Base-by-base conservation (phyloP, 2,888 invertebrate genomes). In the Antheraea yamamai region DNA sequence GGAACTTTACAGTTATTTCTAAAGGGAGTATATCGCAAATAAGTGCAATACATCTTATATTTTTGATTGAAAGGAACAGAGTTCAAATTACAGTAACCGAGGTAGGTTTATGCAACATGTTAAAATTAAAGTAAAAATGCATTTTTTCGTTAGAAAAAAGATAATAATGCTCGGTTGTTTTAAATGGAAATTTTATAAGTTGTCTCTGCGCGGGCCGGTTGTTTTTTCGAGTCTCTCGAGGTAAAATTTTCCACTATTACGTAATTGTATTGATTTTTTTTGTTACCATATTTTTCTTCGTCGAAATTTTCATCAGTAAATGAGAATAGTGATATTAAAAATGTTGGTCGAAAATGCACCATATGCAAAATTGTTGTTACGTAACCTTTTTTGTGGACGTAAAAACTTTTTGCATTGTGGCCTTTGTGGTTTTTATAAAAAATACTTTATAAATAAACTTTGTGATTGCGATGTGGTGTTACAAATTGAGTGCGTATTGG, bases 101-200 rank as follows among this genome's bases (percentile, higher is more conserved):
- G 0, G 2, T 18, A 26, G 80, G 84, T 80, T 83, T 84, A 83
- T 87, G 81, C 77, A 82, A 76, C 83, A 74, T 86, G 77, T 75
- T 75, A 73, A 74, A 76, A 75, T 74, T 35, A 75, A 78, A 75
- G 78, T 80, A 85, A 85, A 86, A 88, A 86, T 85, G 85, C 82
- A 90, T 92, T 94, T 94, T 92, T 94, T 91, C 83, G 87, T 88
- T 89, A 92, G 91, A 94, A 95, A 95, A 95, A 95, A 87, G 94
- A 94, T 94, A 94, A 93, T 93, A 92, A 93, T 89, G 86, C 64
- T 87, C 85, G 85, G 84, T 84, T 88, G 89, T 94, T 95, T 95
- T 93, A 94, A 92, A 91, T 89, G 94, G 95, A 94, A 95, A 93
- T 94, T 94, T 95, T 95, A 94, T 92, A 92, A 90, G 89, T 86